These are phyloP conservation scores for Spodoptera frugiperda DNA, from an alignment of 1,140 invertebrate species.

Conservation along the genomic window DNA sequence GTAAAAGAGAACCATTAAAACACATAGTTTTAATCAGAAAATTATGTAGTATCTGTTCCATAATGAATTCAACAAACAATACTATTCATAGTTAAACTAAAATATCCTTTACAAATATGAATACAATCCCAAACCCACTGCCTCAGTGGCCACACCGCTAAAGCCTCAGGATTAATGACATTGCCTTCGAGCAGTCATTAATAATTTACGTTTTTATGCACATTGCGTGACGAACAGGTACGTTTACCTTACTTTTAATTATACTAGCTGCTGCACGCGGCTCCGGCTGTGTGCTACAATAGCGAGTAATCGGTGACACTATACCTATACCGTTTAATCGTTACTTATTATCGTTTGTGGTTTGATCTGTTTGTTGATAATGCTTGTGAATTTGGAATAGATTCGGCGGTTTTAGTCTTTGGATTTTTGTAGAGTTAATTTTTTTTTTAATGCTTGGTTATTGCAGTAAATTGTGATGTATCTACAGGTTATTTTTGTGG, in stretches of 20 bases:
- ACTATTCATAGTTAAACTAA: too few species aligned
- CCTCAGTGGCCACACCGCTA: constrained; percentile 31
- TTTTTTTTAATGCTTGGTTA: too few species aligned
- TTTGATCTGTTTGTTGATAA: not conserved
- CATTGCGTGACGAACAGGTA: constrained; percentile 45
- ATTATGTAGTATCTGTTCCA: too few species aligned
- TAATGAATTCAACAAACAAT: too few species aligned
- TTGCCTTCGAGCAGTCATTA: constrained; percentile 49
- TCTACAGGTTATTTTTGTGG: too few species aligned
- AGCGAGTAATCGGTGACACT: constrained; percentile 1
- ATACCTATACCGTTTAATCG: not conserved
- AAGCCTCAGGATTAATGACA: constrained; percentile 50
- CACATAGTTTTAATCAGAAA: too few species aligned
- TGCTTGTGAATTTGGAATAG: too few species aligned
- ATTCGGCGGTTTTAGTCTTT: too few species aligned
- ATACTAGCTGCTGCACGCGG: constrained; percentile 32
- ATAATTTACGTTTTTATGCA: constrained; percentile 51
- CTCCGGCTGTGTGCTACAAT: not conserved
- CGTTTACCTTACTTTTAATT: constrained; percentile 44
- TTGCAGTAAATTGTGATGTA: too few species aligned
- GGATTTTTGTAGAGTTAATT: too few species aligned
- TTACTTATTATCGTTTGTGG: not conserved
- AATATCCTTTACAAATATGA: too few species aligned
- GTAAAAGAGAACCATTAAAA: too few species aligned
- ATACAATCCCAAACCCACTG: not conserved